Evolutionary conservation across 2,113 vertebrate species (phyloP).

Genomic region (Rhinoderma darwinii): DNA sequence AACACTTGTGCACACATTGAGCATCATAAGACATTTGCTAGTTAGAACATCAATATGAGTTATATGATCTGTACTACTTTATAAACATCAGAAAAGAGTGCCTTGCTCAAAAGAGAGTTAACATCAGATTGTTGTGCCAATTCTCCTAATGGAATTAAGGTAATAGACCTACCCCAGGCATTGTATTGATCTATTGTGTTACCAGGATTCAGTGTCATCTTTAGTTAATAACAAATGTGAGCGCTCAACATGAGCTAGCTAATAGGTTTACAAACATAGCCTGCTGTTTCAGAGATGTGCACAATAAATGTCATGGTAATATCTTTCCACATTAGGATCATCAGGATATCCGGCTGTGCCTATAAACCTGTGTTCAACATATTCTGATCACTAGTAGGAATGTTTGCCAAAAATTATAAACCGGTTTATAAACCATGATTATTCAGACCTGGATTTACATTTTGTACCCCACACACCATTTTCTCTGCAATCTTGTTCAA

Average conservation of each 20-base stretch:
- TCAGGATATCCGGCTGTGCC: not conserved
- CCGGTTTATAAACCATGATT: not conserved
- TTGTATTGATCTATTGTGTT: not conserved
- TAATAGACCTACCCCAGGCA: too few relatives aligned
- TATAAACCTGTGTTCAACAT: not conserved
- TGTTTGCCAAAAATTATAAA: not conserved
- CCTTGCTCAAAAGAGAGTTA: too few relatives aligned
- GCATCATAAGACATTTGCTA: too few relatives aligned
- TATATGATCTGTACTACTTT: too few relatives aligned
- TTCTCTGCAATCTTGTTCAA: too few relatives aligned
- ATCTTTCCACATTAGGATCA: not conserved
- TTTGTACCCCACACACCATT: too few relatives aligned
- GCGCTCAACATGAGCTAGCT: not conserved
- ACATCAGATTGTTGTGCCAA: not conserved
- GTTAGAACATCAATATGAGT: too few relatives aligned
- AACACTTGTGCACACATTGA: too few relatives aligned
- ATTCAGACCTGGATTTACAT: too few relatives aligned
- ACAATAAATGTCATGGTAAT: conserved; percentile 11
- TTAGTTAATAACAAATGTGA: not conserved
- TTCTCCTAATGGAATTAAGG: not conserved
- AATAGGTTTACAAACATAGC: conserved; percentile 6
- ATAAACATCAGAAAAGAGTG: too few relatives aligned
- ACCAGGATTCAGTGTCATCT: not conserved
- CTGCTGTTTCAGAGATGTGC: not conserved
- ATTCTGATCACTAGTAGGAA: not conserved